Conservation (phyloP, 2,113 vertebrate genomes). For the Abramis brama region DNA sequence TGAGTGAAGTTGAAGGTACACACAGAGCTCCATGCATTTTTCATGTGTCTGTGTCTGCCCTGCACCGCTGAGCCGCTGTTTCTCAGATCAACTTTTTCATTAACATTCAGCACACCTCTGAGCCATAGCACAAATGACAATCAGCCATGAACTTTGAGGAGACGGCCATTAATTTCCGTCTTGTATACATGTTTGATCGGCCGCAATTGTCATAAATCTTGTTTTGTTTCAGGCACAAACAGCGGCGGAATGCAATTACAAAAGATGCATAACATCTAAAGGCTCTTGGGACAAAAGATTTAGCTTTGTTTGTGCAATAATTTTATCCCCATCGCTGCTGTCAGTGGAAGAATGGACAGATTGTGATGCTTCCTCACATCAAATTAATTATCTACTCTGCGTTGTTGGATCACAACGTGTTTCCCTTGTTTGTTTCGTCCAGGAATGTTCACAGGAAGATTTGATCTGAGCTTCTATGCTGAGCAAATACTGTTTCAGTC, state of each 20-base stretch:
- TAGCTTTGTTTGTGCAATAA: slow-evolving; percentile 22
- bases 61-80: slow-evolving; percentile 58
- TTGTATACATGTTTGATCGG: slow-evolving; percentile 44
- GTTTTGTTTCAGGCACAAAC: slow-evolving; percentile 37
- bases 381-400: slow-evolving; percentile 31
- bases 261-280: slow-evolving; percentile 32
- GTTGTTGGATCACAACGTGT: slow-evolving; percentile 8
- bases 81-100: slow-evolving; percentile 49
- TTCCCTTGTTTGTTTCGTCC: slow-evolving; percentile 21
- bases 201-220: slow-evolving; percentile 33
- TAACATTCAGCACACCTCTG: slow-evolving; percentile 33
- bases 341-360: slow-evolving; percentile 28
- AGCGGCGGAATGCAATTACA: slow-evolving; percentile 33
- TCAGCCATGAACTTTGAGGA: slow-evolving; percentile 61
- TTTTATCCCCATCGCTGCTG: slow-evolving; percentile 22
- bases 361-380: slow-evolving; percentile 33
- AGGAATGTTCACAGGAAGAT: slow-evolving; percentile 13
- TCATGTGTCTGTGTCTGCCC: slow-evolving; percentile 69
- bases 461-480: slow-evolving; percentile 1
- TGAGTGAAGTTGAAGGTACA: slow-evolving; percentile 63
- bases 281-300: neutral
- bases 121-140: slow-evolving; percentile 33
- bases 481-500: neutral
- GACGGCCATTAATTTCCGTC: slow-evolving; percentile 39
- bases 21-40: slow-evolving; percentile 75